Evolutionary conservation across 2,888 invertebrate genomes (phyloP).

Genomic region (Catocala nupta): DNA sequence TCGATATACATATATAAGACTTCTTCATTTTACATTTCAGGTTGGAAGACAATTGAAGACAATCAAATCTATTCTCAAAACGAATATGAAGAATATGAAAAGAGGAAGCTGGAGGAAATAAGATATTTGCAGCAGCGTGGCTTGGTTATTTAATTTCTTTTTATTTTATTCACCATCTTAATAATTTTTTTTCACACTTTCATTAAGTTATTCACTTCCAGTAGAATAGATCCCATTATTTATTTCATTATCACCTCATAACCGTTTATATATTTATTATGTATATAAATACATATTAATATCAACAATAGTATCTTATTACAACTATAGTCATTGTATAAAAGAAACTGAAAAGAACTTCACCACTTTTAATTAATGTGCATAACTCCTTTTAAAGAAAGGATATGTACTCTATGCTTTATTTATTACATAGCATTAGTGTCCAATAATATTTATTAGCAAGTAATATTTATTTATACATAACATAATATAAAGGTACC

Average conservation of each 20-base stretch:
- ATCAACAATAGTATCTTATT: no score
- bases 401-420: no score
- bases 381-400: no score
- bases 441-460: no score
- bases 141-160: conserved; percentile 78
- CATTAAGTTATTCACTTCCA: background rate
- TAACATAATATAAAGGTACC: no score
- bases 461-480: no score
- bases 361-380: no score
- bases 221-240: background rate
- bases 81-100: conserved; percentile 93
- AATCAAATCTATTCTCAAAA: conserved; percentile 94
- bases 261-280: background rate
- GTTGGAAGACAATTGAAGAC: conserved; percentile 97
- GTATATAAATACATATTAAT: background rate
- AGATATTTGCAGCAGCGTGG: conserved; percentile 90
- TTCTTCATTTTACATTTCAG: conserved; percentile 63
- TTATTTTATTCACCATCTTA: conserved; percentile 2
- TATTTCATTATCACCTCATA: background rate
- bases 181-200: background rate
- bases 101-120: conserved; percentile 89
- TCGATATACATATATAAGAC: no score
- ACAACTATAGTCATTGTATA: no score
- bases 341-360: no score
- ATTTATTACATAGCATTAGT: no score